Conservation (phyloP, 2,113 vertebrate species). For the Elanoides forficatus region DNA sequence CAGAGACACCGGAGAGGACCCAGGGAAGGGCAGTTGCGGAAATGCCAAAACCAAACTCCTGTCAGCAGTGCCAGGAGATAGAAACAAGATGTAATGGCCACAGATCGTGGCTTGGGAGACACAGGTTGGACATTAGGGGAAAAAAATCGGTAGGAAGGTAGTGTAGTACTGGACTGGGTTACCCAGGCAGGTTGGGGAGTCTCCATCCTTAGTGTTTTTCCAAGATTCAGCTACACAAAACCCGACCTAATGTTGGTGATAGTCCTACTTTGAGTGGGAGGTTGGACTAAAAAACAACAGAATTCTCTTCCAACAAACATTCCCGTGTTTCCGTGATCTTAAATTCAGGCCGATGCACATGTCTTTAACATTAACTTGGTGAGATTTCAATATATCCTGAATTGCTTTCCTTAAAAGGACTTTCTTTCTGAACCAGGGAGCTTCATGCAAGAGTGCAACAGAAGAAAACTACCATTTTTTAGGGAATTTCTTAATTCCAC, state of each 20-base stretch:
- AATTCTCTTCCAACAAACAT: background rate
- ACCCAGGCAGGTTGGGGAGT: background rate
- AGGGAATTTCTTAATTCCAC: background rate
- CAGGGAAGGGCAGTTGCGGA: background rate
- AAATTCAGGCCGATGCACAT: background rate
- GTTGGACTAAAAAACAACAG: background rate
- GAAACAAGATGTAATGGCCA: background rate
- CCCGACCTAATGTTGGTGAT: too few relatives aligned
- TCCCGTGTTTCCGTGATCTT: background rate
- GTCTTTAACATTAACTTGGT: background rate
- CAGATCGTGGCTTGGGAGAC: background rate
- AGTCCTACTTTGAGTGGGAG: background rate
- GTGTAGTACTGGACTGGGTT: background rate
- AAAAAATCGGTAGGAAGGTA: background rate
- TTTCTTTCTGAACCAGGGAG: background rate
- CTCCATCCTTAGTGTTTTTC: background rate
- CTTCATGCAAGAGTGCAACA: background rate
- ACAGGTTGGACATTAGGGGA: background rate
- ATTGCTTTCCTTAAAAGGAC: background rate
- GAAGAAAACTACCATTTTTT: background rate
- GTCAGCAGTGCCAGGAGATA: background rate
- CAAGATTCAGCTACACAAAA: background rate
- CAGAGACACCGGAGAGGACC: background rate
- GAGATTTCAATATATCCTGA: background rate
- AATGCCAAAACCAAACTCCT: background rate